Percentiles rank a stretch among this genome's conserved stretches.
Conservation (phyloP, 2,797 vertebrate genomes). For the Propithecus perrieri region DNA sequence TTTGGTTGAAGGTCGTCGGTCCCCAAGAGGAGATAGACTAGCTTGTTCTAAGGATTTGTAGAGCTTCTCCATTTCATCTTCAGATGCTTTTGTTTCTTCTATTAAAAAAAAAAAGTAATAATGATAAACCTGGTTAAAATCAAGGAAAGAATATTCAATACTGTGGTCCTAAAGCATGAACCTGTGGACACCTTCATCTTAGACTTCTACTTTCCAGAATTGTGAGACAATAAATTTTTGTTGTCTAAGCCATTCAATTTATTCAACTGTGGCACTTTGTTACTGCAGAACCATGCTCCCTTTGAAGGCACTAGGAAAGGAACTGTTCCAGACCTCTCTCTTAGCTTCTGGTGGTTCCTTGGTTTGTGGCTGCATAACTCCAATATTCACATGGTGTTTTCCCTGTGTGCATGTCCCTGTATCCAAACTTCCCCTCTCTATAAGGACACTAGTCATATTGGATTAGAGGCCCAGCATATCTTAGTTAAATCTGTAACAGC, state of each 20-base stretch:
- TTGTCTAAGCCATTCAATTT: neutral
- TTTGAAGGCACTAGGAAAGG: neutral
- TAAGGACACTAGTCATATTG: neutral
- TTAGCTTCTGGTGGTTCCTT: neutral
- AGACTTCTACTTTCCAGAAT: neutral
- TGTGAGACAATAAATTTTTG: neutral
- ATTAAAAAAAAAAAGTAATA: slow-evolving; percentile 44
- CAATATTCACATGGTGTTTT: neutral
- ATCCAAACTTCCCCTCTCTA: neutral
- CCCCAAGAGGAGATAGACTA: slow-evolving; percentile 96
- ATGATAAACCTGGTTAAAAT: neutral
- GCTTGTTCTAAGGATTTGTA: slow-evolving; percentile 96
- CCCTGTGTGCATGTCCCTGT: neutral
- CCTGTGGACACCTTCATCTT: neutral
- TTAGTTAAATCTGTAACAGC: neutral
- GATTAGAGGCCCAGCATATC: neutral
- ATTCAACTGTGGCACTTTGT: neutral
- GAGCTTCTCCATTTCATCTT: slow-evolving; percentile 95
- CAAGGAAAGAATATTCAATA: neutral
- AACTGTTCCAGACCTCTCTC: neutral
- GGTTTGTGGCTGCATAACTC: neutral
- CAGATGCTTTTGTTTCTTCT: slow-evolving; percentile 82
- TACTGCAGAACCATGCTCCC: too few relatives aligned
- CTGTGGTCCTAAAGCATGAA: neutral
- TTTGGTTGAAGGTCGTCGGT: slow-evolving; percentile 94